Evolutionary conservation across 2,888 invertebrate species (phyloP), one percentile per base, ranked within the genome.

Genomic region (Coelopa pilipes): DNA sequence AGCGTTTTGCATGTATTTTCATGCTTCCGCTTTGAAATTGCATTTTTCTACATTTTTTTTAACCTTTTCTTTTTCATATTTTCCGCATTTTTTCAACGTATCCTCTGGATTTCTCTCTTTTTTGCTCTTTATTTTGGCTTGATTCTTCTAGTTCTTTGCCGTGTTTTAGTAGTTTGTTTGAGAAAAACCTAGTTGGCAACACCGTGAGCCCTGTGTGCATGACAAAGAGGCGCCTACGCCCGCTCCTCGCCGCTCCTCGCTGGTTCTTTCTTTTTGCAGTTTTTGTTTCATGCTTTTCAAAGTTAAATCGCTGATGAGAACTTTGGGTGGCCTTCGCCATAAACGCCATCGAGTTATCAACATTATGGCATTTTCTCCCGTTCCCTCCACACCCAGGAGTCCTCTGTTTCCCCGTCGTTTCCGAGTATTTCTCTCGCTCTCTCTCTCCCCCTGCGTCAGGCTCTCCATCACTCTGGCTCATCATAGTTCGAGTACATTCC

Each of bases 251-350:
- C 47, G 13, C 50, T 50, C 11, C 15, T 5, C 24, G 21, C 13
- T 11, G 3, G 47, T 11, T n/a, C 19, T 57, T 15, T 24, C 17
- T 21, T 49, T 34, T 17, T 47, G 21, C 15, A 1, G 24, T 68
- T 19, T 57, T 55, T 7, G 11, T 65, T 47, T 46, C 46, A 34
- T 34, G 4, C 5, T 57, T 47, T 70, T 70, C 47, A 21, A 47
- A 55, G 63, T 63, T 63, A 71, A 71, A 65, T 34, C 24, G 19
- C 15, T 71, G 50, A 50, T 24, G 21, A 55, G 55, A 65, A 53
- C 65, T 63, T 55, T 65, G 24, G 71, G 65, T 46, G 63, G 63
- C 65, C 65, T 55, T 65, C 47, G 71, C 63, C 55, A 57, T 65
- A 71, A 70, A 53, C 17, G 50, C 63, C 45, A 50, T 70, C 63